Percentiles rank a stretch among this genome's conserved stretches.
Conservation (phyloP, 1,140 invertebrate genomes). For the Apis dorsata region DNA sequence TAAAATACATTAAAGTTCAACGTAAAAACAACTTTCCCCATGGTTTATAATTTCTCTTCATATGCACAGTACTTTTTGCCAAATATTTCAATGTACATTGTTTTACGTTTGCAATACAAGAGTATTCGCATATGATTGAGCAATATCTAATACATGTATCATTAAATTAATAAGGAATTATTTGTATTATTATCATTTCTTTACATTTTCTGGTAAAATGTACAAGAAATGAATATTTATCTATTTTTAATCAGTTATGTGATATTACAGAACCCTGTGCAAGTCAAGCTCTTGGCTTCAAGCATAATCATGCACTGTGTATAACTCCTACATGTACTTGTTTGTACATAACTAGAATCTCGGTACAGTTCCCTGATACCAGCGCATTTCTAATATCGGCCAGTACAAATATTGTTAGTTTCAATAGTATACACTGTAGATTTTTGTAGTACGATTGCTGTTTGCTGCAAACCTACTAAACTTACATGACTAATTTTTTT, state of each 20-base stretch:
- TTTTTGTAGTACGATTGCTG: conserved; percentile 68
- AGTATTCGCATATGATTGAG: conserved; percentile 58
- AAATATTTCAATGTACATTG: conserved; percentile 23
- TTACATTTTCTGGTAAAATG: conserved; percentile 10
- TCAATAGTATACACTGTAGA: conserved; percentile 73
- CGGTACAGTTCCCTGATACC: conserved; percentile 76
- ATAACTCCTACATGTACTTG: conserved; percentile 53
- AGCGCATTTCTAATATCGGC: conserved; percentile 73
- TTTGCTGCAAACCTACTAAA: conserved; percentile 73
- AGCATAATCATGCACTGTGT: conserved; percentile 47
- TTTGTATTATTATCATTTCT: conserved; percentile 15
- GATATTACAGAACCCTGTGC: conserved; percentile 36
- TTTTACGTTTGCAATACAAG: conserved; percentile 27
- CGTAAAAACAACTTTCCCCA: conserved; percentile 41
- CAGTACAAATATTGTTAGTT: conserved; percentile 77
- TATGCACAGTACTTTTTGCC: conserved; percentile 29
- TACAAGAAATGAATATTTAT: conserved; percentile 14
- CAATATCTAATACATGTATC: conserved; percentile 50
- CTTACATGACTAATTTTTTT: conserved; percentile 72
- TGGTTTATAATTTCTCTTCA: conserved; percentile 26
- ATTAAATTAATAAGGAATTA: conserved; percentile 24
- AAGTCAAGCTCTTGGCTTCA: conserved; percentile 30
- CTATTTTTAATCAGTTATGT: conserved; percentile 30
- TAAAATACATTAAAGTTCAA: conserved; percentile 10
- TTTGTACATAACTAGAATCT: conserved; percentile 64